Conservation (phyloP, 2,888 invertebrate genomes). For the Perdita meconis region DNA sequence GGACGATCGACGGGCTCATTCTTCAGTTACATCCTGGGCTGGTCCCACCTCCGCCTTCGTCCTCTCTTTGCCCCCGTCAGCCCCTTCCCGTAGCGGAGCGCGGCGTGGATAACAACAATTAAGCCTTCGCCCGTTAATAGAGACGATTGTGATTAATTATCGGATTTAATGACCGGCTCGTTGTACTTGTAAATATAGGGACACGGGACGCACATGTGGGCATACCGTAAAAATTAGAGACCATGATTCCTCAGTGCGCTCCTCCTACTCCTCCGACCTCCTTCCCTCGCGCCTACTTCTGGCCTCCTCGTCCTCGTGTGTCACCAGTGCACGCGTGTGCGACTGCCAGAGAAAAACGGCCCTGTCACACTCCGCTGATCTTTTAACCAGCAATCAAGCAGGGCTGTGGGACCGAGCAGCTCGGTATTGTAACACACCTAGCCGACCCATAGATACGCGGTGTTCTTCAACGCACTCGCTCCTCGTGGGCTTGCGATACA, state of each 20-base stretch:
- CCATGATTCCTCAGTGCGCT: slow-evolving; percentile 77
- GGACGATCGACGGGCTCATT: slow-evolving; percentile 72
- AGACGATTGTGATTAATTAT: slow-evolving; percentile 84
- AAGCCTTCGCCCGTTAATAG: slow-evolving; percentile 82
- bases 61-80: slow-evolving; percentile 26
- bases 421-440: slow-evolving; percentile 59
- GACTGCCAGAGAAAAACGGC: slow-evolving; percentile 74
- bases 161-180: slow-evolving; percentile 82
- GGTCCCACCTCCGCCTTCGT: slow-evolving; percentile 64
- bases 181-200: slow-evolving; percentile 81
- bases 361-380: slow-evolving; percentile 82
- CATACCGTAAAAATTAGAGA: slow-evolving; percentile 83
- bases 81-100: slow-evolving; percentile 69
- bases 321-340: slow-evolving; percentile 70
- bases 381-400: slow-evolving; percentile 82
- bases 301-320: slow-evolving; percentile 56
- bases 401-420: slow-evolving; percentile 78
- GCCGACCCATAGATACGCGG: slow-evolving; percentile 26
- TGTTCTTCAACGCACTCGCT: slow-evolving; percentile 12
- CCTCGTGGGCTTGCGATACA: neutral
- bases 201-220: slow-evolving; percentile 69
- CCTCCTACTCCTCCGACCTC: slow-evolving; percentile 41
- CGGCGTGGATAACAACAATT: slow-evolving; percentile 83
- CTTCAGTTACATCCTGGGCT: slow-evolving; percentile 77
- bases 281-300: slow-evolving; percentile 39